Evolutionary conservation across 2,113 vertebrate species (phyloP), one percentile per base, ranked within the genome.

Genomic region (Pseudopipra pipra): DNA sequence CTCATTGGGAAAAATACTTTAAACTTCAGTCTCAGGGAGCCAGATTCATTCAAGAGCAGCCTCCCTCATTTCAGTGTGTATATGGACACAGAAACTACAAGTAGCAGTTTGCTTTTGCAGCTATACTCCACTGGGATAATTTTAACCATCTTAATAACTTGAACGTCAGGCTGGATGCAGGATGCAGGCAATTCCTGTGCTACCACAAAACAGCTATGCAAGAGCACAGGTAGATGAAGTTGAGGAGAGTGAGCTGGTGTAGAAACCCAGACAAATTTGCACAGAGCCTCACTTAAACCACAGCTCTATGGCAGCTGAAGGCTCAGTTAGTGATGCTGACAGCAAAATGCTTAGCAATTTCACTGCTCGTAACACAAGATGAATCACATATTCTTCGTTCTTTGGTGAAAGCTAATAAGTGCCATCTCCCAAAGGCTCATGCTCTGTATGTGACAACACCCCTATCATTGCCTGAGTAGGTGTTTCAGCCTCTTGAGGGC

Each of bases 241-340:
- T 51, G 37, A 73, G 70, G 55, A 33, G 61, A 35, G 8, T 5
- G 52, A 78, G 43, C 33, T 82, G 78, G 30, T 35, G 71, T 2
- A 6, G 46, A 83, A 88, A 71, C 31, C 2, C n/a, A 6, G 47
- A 28, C 25, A 66, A 86, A 83, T 65, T 52, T 46, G 33, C 11
- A 3, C 4, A 0, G 2, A 41, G 37, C 23, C 19, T 68, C 28
- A 3, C n/a, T 66, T 76, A 46, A 65, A 37, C 18, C 0, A 0
- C 67, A 68, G 68, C 14, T 14, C 28, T 12, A 1, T 6, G 41
- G 43, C 31, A 87, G 43, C 17, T 0, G 6, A 72, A 43, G 30
- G 52, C 62, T 88, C 1, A 0, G 68, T 31, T 68, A 70, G 59
- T 0, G 0, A 49, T 61, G 58, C 63, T 5, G 8, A 71, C 37